phyloP scores from a whole-genome alignment of 2,113 vertebrate genomes.

The Bostrychus sinensis region DNA sequence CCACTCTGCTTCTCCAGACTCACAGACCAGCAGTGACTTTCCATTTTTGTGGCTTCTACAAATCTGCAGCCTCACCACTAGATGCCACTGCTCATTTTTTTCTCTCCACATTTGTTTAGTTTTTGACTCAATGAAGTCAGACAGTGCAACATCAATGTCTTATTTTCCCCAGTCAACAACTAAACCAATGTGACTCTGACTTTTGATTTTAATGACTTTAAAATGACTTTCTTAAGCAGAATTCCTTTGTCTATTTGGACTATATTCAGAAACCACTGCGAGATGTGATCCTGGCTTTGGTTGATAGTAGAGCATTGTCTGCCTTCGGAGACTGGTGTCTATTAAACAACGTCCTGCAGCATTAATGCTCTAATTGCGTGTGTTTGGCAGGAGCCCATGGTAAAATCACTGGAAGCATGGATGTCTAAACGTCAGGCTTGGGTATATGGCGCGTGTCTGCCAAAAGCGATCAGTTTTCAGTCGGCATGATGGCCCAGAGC shows the following conservation, averaged over 20 bases:
- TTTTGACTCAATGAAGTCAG: background rate
- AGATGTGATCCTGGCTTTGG: slow-evolving; percentile 49
- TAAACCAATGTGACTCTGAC: background rate
- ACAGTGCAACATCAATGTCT: background rate
- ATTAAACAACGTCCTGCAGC: slow-evolving; percentile 36
- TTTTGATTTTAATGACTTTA: background rate
- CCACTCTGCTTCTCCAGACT: background rate
- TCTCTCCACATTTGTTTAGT: too few relatives aligned
- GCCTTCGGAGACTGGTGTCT: slow-evolving; percentile 25
- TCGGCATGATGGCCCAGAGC: slow-evolving; percentile 5
- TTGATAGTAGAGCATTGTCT: slow-evolving; percentile 58
- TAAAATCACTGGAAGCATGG: slow-evolving; percentile 23
- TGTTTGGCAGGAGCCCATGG: slow-evolving; percentile 43
- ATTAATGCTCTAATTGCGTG: slow-evolving; percentile 49
- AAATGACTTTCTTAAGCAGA: too few relatives aligned
- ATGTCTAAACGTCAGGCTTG: slow-evolving; percentile 28
- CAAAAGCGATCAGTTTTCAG: slow-evolving; percentile 41
- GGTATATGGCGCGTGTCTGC: slow-evolving; percentile 25
- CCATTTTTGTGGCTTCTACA: background rate
- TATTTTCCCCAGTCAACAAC: too few relatives aligned
- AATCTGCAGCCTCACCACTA: background rate
- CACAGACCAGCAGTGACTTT: background rate
- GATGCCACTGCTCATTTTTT: too few relatives aligned
- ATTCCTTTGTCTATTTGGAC: slow-evolving; percentile 5
- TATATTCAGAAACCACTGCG: slow-evolving; percentile 32